phyloP scores from a whole-genome alignment of 92 coral and sea anemone genomes.

The Phymanthus crucifer region DNA sequence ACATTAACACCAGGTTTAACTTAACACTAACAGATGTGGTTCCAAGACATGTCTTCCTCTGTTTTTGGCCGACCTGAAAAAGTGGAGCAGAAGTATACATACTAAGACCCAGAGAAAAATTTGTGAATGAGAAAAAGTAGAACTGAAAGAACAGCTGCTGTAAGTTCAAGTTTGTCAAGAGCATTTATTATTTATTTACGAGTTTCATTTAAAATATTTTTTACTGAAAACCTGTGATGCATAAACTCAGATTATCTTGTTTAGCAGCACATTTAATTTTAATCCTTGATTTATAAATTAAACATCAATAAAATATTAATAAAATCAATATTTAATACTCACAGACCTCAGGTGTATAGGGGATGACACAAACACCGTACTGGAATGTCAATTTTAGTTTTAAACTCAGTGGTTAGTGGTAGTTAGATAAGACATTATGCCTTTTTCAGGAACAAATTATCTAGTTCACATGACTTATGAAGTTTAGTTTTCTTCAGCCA shows the following conservation, averaged over 20 bases:
- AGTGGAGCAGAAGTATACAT: conserved; percentile 15
- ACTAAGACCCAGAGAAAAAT: not conserved
- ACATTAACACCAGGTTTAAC: not conserved
- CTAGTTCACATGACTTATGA: not conserved
- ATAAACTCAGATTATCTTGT: not conserved
- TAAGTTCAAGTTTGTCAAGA: not conserved
- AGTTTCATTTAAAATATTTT: conserved; percentile 20
- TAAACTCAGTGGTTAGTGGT: not conserved
- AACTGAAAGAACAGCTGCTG: not conserved
- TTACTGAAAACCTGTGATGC: conserved; percentile 18
- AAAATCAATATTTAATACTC: conserved; percentile 10
- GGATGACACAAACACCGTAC: conserved; percentile 26
- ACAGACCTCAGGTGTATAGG: conserved; percentile 30
- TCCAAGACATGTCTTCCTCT: conserved; percentile 72
- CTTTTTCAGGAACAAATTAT: not conserved
- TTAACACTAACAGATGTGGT: conserved; percentile 76
- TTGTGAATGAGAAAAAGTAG: not conserved
- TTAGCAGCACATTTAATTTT: not conserved
- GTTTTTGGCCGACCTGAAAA: conserved; percentile 78
- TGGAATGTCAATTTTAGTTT: conserved; percentile 8
- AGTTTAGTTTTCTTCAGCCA: not conserved
- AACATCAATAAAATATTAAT: not conserved
- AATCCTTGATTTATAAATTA: not conserved
- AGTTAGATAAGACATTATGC: not conserved
- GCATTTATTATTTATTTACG: not conserved